phyloP scores from a whole-genome alignment of 2,113 vertebrate species.

The Canis aureus region DNA sequence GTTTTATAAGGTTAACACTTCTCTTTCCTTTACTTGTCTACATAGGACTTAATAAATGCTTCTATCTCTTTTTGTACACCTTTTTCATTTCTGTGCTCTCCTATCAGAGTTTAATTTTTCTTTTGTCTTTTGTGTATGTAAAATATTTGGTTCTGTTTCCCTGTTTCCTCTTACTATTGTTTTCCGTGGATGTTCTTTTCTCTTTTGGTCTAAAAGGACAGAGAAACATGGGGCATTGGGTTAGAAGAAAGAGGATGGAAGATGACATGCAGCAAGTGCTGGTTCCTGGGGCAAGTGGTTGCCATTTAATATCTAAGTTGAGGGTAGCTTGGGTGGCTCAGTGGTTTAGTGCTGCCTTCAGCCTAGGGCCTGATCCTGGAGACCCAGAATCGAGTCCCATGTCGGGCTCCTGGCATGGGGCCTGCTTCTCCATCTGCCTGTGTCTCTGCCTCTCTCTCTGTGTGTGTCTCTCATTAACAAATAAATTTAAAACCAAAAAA shows the following conservation, averaged over 20 bases:
- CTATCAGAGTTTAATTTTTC: not conserved
- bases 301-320: not conserved
- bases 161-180: not conserved
- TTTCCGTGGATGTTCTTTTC: not conserved
- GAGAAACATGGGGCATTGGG: not conserved
- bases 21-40: not conserved
- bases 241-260: not conserved
- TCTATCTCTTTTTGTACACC: not conserved
- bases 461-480: too few relatives aligned
- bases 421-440: too few relatives aligned
- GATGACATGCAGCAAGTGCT: accelerated
- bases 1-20: not conserved
- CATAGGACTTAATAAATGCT: not conserved
- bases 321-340: too few relatives aligned
- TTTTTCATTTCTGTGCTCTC: not conserved
- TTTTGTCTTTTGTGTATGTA: not conserved
- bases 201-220: not conserved
- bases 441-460: too few relatives aligned
- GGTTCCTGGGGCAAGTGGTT: not conserved
- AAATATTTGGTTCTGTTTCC: not conserved
- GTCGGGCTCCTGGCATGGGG: too few relatives aligned
- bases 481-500: too few relatives aligned
- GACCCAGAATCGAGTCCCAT: too few relatives aligned
- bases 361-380: too few relatives aligned
- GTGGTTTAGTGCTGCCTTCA: too few relatives aligned